Evolutionary conservation across 2,113 vertebrate genomes (phyloP).

Genomic region (Zapus hudsonius): DNA sequence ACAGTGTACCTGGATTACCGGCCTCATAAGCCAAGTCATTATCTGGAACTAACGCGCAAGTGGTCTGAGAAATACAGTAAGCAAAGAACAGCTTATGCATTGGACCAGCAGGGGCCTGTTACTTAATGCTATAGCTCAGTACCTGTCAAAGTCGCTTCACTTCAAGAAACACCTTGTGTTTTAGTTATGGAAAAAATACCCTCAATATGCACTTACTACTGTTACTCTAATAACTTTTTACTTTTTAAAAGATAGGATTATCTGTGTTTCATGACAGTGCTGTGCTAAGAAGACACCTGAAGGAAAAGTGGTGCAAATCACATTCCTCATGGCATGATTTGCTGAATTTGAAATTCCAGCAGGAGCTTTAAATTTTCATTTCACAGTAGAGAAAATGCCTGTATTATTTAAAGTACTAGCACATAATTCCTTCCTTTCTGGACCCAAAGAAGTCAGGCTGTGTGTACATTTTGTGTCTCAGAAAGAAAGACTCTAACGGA

Average conservation of each 20-base stretch:
- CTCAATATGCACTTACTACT: conserved; percentile 69
- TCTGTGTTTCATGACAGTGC: conserved; percentile 1
- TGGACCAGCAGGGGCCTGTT: conserved; percentile 26
- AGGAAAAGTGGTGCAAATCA: conserved; percentile 21
- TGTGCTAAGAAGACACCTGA: conserved; percentile 57
- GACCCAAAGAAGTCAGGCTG: neutral
- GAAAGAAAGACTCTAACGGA: too few species aligned
- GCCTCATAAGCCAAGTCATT: conserved; percentile 93
- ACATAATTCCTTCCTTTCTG: neutral
- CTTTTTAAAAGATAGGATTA: conserved; percentile 49
- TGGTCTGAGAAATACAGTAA: conserved; percentile 94
- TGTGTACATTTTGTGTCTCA: neutral
- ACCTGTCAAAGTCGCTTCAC: neutral
- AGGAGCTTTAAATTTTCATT: conserved; percentile 42
- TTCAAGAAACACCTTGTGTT: conserved; percentile 49
- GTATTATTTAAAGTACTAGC: neutral
- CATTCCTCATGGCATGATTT: neutral
- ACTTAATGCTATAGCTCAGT: conserved; percentile 36
- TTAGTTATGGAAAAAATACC: neutral
- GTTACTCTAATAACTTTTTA: conserved; percentile 56
- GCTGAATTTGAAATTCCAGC: conserved; percentile 22
- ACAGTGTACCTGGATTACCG: conserved; percentile 94
- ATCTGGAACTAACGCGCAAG: conserved; percentile 95
- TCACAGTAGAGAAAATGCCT: neutral
- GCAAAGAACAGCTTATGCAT: conserved; percentile 88